Base-by-base conservation (phyloP, 2,797 vertebrate species). In the Lindbergichthys nudifrons region DNA sequence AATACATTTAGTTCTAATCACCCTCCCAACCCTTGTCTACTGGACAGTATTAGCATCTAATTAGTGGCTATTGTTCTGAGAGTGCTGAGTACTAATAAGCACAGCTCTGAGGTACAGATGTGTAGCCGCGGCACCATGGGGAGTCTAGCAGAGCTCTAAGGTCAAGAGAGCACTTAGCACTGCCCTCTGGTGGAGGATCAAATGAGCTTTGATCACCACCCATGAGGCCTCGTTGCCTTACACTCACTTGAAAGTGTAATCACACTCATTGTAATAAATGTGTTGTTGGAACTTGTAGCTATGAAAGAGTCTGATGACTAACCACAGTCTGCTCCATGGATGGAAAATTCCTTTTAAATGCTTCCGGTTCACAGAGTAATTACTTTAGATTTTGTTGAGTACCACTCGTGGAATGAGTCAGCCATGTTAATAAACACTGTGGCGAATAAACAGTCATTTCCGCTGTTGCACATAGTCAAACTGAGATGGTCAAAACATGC, bases 151-250 rank as follows among this genome's bases (percentile, higher is more conserved):
- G 60, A 76, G 72, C 74, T 71, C n/a, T 42, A 71, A 86, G 88
- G 88, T 91, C 89, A 86, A 86, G 79, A 80, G 79, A 88, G 74
- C 77, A 83, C 75, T 90, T 65, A 76, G 77, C 82, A 81, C 85
- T 90, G 90, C 91, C 91, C 91, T 87, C 92, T 93, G 85, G 77
- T 92, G 92, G 91, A 79, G 70, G 62, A 85, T 81, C 68, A 70
- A 61, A 81, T 64, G 36, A 80, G 73, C 69, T 84, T 60, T 76
- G 68, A 81, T 84, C 81, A 71, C 73, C 65, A 51, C 52, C 78
- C 71, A 68, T 63, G 30, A 62, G 62, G 57, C 61, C 36, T 15
- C 16, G 56, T 21, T 23, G 53, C 18, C 57, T 60, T 60, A 50
- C 56, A 73, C 42, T 58, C 68, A 42, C 69, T 78, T 50, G 4